phyloP scores from a whole-genome alignment of 2,797 vertebrate species.

The Sebastes matsubarae region DNA sequence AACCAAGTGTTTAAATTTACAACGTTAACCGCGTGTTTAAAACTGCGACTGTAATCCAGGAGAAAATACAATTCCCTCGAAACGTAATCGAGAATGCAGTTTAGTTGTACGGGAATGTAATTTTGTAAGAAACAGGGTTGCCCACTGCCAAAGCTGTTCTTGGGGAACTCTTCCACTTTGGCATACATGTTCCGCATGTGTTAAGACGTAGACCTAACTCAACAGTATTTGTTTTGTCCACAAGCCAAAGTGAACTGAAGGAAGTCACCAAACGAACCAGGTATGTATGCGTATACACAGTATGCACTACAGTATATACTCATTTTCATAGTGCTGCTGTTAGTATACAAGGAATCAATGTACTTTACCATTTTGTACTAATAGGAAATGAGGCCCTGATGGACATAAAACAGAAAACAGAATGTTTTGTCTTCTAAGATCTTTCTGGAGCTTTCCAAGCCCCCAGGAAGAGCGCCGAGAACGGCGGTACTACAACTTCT shows the following conservation, averaged over 20 bases:
- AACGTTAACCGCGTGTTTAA: no score
- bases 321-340: not conserved
- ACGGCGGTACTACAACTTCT: no score
- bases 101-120: no score
- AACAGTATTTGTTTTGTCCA: not conserved
- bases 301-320: not conserved
- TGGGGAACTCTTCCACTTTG: not conserved
- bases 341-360: not conserved
- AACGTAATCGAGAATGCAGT: no score
- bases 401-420: not conserved
- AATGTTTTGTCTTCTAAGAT: not conserved
- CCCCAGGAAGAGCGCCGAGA: no score
- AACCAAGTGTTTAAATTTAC: no score
- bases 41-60: no score
- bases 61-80: no score
- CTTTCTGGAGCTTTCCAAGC: not conserved
- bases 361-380: not conserved
- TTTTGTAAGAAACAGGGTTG: no score
- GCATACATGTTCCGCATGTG: not conserved
- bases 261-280: not conserved
- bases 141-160: not conserved
- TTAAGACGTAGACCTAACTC: not conserved
- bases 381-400: not conserved
- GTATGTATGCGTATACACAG: not conserved
- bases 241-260: not conserved